These are phyloP conservation scores for Agonum fuliginosum DNA, from an alignment of 2,888 invertebrate genomes.

Conservation along the genomic window DNA sequence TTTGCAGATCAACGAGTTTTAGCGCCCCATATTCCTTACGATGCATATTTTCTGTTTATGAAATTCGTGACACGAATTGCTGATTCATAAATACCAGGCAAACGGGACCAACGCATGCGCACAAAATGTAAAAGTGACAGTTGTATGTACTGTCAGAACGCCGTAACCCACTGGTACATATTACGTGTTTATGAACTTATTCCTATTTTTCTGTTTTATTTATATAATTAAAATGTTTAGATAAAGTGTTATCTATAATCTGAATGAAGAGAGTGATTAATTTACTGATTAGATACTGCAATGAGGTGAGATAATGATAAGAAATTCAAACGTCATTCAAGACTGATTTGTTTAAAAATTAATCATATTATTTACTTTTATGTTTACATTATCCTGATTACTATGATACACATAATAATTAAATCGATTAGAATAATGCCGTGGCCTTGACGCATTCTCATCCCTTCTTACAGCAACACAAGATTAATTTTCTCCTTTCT, in stretches of 20 bases:
- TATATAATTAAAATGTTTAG: conserved; percentile 18
- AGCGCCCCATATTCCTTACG: conserved; percentile 21
- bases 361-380: conserved; percentile 4
- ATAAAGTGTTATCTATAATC: conserved; percentile 38
- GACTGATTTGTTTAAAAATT: conserved; percentile 5
- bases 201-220: conserved; percentile 23
- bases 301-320: conserved; percentile 44
- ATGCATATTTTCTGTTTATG: background rate
- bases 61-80: background rate
- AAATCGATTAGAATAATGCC: conserved; percentile 3
- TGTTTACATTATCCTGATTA: conserved; percentile 14
- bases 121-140: conserved; percentile 30
- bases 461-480: conserved; percentile 3
- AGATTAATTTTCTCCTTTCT: conserved; percentile 16
- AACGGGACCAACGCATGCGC: background rate
- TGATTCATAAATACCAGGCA: conserved; percentile 12
- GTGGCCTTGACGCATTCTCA: conserved; percentile 4
- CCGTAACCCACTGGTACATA: conserved; percentile 6
- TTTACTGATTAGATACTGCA: conserved; percentile 28
- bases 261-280: background rate
- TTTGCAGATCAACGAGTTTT: too few relatives aligned
- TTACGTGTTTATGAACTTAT: conserved; percentile 7
- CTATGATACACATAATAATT: background rate
- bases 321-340: conserved; percentile 12
- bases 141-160: conserved; percentile 48